phyloP scores from a whole-genome alignment of 2,888 invertebrate species.

The Oxycera nigricornis region DNA sequence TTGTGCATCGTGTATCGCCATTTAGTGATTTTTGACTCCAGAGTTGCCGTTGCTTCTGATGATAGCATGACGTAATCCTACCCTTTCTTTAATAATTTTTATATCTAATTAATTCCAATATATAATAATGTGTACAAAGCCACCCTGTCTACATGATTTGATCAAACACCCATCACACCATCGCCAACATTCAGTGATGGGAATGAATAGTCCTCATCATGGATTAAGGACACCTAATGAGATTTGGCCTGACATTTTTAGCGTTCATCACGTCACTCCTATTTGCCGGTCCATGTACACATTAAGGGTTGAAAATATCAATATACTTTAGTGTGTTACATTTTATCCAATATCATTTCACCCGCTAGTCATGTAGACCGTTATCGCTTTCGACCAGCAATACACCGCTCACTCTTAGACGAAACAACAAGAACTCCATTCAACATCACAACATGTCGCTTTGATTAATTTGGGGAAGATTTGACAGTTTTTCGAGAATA shows the following conservation, averaged over 20 bases:
- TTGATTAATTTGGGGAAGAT: constrained; percentile 43
- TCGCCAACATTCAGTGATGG: constrained; percentile 12
- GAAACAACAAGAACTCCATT: not conserved
- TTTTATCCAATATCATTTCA: not conserved
- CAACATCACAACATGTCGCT: constrained; percentile 37
- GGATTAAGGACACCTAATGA: constrained; percentile 36
- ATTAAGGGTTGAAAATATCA: not conserved
- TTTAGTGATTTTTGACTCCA: too few relatives aligned
- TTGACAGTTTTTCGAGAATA: constrained; percentile 38
- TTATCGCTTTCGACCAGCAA: not conserved
- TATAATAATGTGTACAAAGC: too few relatives aligned
- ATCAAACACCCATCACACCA: not conserved
- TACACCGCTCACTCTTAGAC: constrained; percentile 18
- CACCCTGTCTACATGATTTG: not conserved
- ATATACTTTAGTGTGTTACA: not conserved
- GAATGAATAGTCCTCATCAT: constrained; percentile 28
- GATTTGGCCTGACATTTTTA: constrained; percentile 34
- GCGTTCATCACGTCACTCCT: constrained; percentile 3
- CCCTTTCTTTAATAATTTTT: too few relatives aligned
- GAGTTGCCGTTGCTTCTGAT: too few relatives aligned
- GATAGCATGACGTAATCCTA: too few relatives aligned
- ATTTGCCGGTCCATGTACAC: too few relatives aligned
- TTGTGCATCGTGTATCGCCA: too few relatives aligned
- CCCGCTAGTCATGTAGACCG: too few relatives aligned
- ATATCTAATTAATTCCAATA: too few relatives aligned